These are phyloP conservation scores for Otocyon megalotis DNA, from an alignment of 2,113 vertebrate genomes.

Conservation along the genomic window DNA sequence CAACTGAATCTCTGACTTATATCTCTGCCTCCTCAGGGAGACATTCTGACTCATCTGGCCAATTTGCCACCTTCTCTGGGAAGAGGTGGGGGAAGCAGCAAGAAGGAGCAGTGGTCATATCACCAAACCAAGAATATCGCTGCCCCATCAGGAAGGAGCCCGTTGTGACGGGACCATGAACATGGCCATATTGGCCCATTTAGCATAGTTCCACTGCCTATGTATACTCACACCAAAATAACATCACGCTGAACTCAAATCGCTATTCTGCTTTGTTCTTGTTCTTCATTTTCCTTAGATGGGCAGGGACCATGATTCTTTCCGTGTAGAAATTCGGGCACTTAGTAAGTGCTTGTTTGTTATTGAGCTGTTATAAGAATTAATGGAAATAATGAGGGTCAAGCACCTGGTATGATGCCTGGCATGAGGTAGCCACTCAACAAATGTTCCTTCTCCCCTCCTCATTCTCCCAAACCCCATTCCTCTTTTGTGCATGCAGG, in stretches of 20 bases:
- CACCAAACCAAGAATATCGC: background rate
- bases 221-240: background rate
- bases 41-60: background rate
- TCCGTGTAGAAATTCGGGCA: background rate
- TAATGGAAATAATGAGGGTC: slow-evolving; percentile 24
- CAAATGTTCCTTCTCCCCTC: background rate
- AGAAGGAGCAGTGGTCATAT: background rate
- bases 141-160: background rate
- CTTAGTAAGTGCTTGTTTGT: background rate
- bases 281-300: background rate
- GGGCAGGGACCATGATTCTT: background rate
- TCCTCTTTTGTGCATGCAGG: background rate
- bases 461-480: background rate
- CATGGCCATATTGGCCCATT: background rate
- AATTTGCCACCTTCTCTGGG: background rate
- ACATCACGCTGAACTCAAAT: background rate
- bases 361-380: background rate
- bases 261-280: background rate
- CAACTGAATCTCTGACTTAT: background rate
- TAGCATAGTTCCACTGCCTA: background rate
- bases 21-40: background rate
- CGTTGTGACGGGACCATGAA: too few species aligned
- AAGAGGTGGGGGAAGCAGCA: background rate
- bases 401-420: background rate
- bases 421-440: background rate